Evolutionary conservation across 92 coral and sea anemone genomes (phyloP).

Genomic region (Diadumene lineata): DNA sequence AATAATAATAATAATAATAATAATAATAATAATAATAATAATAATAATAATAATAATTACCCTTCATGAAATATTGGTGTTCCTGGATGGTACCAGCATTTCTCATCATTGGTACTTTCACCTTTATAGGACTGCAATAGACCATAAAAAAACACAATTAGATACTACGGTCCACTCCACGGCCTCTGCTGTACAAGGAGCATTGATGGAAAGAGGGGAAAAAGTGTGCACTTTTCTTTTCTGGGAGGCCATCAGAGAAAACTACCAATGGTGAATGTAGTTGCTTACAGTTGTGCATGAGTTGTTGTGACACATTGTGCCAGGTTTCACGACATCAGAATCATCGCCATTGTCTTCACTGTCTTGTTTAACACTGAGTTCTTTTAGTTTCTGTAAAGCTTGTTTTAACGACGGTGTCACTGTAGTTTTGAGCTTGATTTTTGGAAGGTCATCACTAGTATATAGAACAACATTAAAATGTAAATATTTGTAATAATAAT

Average conservation of each 20-base stretch:
- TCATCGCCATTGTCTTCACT: constrained; percentile 25
- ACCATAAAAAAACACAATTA: neutral
- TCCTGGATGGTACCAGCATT: constrained; percentile 93
- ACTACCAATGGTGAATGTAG: too few species aligned
- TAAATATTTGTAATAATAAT: too few species aligned
- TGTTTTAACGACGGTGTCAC: constrained; percentile 79
- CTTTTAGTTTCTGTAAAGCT: constrained; percentile 74
- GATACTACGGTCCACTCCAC: too few species aligned
- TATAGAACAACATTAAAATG: too few species aligned
- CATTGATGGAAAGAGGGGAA: too few species aligned
- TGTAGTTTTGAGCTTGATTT: constrained; percentile 61
- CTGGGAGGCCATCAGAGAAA: too few species aligned
- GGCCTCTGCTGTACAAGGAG: too few species aligned
- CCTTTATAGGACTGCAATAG: constrained; percentile 57
- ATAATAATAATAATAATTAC: constrained; percentile 52
- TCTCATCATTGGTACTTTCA: constrained; percentile 82
- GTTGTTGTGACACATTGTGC: constrained; percentile 89
- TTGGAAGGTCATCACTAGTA: constrained; percentile 89
- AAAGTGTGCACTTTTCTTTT: too few species aligned
- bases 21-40: too few species aligned
- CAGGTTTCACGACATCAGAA: constrained; percentile 70
- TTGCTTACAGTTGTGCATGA: constrained; percentile 71
- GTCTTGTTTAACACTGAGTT: constrained; percentile 8
- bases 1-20: too few species aligned
- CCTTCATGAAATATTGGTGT: constrained; percentile 96